Evolutionary conservation across 92 coral and sea anemone species (phyloP).

Genomic region (Phymanthus crucifer): DNA sequence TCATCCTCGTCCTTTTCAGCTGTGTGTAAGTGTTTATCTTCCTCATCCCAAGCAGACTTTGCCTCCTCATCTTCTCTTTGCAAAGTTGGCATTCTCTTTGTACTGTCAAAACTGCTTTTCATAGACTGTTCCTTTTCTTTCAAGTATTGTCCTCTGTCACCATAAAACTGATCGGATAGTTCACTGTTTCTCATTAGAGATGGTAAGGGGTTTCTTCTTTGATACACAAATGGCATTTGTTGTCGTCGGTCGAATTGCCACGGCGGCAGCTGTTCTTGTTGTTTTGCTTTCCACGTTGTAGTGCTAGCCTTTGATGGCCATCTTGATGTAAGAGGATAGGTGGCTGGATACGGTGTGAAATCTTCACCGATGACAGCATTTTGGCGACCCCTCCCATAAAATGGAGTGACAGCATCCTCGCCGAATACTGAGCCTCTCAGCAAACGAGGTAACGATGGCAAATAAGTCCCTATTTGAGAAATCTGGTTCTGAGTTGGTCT

Average conservation of each 20-base stretch:
- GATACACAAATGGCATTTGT: slow-evolving; percentile 15
- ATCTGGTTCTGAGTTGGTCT: not conserved
- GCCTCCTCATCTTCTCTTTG: not conserved
- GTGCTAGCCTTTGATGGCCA: not conserved
- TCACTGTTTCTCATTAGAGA: slow-evolving; percentile 22
- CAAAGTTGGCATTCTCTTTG: not conserved
- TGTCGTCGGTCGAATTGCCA: not conserved
- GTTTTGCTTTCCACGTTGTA: not conserved
- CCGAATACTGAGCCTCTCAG: slow-evolving; percentile 27
- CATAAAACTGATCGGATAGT: slow-evolving; percentile 1
- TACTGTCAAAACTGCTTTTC: not conserved
- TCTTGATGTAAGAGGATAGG: slow-evolving; percentile 13
- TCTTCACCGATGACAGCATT: slow-evolving; percentile 33
- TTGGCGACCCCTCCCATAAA: not conserved
- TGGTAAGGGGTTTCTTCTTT: slow-evolving; percentile 9
- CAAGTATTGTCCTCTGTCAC: slow-evolving; percentile 17
- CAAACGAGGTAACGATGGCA: slow-evolving; percentile 14
- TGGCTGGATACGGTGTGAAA: slow-evolving; percentile 1
- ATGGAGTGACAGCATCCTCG: slow-evolving; percentile 11
- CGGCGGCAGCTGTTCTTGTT: not conserved
- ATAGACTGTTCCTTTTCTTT: not conserved
- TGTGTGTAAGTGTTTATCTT: too few relatives aligned
- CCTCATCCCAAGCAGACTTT: not conserved
- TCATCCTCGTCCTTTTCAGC: not conserved
- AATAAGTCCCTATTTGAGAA: not conserved